These are phyloP conservation scores for Siphamia tubifer DNA, from an alignment of 2,113 vertebrate species.

Conservation along the genomic window DNA sequence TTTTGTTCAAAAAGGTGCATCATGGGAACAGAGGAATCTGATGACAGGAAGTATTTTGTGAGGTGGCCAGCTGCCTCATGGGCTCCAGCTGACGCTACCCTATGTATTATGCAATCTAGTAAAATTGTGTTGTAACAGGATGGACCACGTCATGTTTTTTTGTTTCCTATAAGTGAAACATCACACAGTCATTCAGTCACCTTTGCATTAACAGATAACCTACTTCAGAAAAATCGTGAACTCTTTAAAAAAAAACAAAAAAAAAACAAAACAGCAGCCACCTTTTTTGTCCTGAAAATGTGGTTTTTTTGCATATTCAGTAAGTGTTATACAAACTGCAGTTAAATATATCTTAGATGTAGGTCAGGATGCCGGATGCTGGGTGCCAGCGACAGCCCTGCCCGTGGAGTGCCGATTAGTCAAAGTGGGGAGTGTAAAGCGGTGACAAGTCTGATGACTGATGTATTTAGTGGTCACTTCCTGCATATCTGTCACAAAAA, in stretches of 20 bases:
- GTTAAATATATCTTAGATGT: neutral
- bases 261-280: neutral
- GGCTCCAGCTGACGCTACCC: constrained; percentile 38
- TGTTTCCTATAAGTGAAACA: neutral
- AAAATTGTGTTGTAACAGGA: constrained; percentile 21
- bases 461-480: neutral
- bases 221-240: neutral
- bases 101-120: constrained; percentile 43
- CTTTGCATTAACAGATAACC: neutral
- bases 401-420: constrained; percentile 9
- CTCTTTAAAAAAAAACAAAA: neutral
- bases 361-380: neutral
- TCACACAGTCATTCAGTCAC: constrained; percentile 22
- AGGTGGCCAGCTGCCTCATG: constrained; percentile 3
- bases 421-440: constrained; percentile 7
- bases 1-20: constrained; percentile 55
- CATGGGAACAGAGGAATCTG: constrained; percentile 57
- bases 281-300: neutral
- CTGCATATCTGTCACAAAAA: constrained; percentile 1
- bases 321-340: neutral
- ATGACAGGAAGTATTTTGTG: constrained; percentile 57
- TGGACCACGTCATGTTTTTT: neutral
- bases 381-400: neutral
- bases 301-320: neutral
- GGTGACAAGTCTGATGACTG: constrained; percentile 14